Base-by-base conservation (phyloP, 2,797 vertebrate genomes). In the Phoxinus dragarum region DNA sequence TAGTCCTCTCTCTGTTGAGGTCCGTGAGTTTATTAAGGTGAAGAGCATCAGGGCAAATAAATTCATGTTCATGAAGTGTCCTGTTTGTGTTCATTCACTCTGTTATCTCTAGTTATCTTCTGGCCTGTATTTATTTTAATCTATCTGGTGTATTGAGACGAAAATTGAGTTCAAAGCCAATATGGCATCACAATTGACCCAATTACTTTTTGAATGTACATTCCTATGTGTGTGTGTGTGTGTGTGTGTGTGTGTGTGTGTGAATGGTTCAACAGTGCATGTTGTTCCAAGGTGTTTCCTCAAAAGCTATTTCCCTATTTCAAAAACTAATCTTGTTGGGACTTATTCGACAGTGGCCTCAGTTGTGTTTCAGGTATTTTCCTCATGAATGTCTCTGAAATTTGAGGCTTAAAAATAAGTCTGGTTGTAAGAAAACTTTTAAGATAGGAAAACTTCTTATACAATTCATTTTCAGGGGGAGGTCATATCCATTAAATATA, bases 1-100 rank as follows among this genome's bases (percentile, higher is more conserved):
- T 85, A 83, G 73, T 88, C 67, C 42, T 69, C 9, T 38, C 68
- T 80, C 72, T 54, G 47, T 44, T 69, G 56, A 85, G 56, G 84
- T 86, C 67, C 69, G 23, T 31, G 84, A 74, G 80, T 77, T 77
- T 54, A 52, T 47, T 73, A 36, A 75, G 71, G 69, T 67, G 38
- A 69, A 80, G 71, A 40, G 54, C 40, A 36, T 31, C 67, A 64
- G 31, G 54, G 31, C 54, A 54, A 6, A 44, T 23, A 5, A 59
- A 31, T 31, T 66, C 1, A 23, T 78, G n/a, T 23, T 21, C 36
- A 10, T 9, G 52, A 47, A 49, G 42, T 40, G 6, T 27, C 40
- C 23, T 31, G 31, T 76, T 52, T 85, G 66, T 49, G 23, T 23
- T 21, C 10, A 42, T 34, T 47, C 21, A 10, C 76, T 36, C 16